These are phyloP conservation scores for Tylochromis polylepis DNA, from an alignment of 2,113 vertebrate genomes.

Conservation along the genomic window DNA sequence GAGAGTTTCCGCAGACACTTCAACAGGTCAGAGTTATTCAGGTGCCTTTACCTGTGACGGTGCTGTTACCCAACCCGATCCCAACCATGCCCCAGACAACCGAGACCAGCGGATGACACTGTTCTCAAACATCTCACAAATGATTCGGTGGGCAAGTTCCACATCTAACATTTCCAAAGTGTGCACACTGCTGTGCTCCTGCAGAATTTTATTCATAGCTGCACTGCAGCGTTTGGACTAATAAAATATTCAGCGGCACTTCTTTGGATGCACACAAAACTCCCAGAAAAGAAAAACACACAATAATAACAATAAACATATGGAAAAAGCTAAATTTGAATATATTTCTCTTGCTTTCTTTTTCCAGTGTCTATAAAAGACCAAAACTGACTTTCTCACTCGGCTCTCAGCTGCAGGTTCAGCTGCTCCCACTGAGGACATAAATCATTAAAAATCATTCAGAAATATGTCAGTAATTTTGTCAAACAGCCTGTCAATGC, in stretches of 20 bases:
- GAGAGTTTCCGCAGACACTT: conserved; percentile 89
- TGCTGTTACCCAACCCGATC: background rate
- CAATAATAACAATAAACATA: background rate
- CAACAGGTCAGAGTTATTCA: conserved; percentile 70
- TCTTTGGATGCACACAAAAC: background rate
- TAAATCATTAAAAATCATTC: background rate
- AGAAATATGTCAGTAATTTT: background rate
- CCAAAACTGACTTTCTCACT: background rate
- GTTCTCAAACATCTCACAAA: background rate
- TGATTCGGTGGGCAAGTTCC: background rate
- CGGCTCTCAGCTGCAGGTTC: background rate
- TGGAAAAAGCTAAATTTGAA: background rate
- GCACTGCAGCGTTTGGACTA: background rate
- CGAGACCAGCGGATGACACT: background rate
- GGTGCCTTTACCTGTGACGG: background rate
- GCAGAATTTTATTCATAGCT: background rate
- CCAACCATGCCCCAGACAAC: background rate
- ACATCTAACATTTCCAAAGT: background rate
- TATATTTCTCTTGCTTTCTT: background rate
- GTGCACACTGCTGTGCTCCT: background rate
- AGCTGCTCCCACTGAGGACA: background rate
- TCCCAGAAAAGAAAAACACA: background rate
- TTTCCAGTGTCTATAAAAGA: background rate
- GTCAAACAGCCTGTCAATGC: background rate
- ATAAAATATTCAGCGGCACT: background rate